These are phyloP conservation scores for Drosophila ananassae DNA, from an alignment of 1,140 invertebrate species.

Conservation along the genomic window DNA sequence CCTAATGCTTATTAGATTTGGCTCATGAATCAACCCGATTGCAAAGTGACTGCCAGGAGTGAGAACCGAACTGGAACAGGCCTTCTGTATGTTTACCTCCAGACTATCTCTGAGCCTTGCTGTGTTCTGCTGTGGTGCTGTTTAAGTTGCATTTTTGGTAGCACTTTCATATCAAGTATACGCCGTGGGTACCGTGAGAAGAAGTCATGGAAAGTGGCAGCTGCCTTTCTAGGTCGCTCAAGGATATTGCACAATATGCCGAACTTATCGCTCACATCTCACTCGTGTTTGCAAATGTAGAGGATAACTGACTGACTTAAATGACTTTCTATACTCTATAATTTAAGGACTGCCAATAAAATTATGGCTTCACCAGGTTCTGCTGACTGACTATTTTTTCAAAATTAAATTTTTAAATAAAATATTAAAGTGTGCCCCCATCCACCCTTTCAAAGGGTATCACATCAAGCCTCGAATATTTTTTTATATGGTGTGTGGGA, in stretches of 20 bases:
- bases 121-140: conserved; percentile 1
- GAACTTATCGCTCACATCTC: conserved; percentile 1
- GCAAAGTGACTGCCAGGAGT: conserved; percentile 42
- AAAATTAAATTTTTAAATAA: too few species aligned
- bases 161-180: conserved; percentile 44
- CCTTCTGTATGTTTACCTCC: conserved; percentile 13
- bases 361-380: too few species aligned
- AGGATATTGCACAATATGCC: conserved; percentile 39
- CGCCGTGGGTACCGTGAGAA: conserved; percentile 33
- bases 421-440: too few species aligned
- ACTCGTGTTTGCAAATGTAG: conserved; percentile 1
- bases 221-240: conserved; percentile 26
- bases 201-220: conserved; percentile 22
- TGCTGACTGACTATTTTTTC: too few species aligned
- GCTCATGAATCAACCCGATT: conserved; percentile 71
- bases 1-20: conserved; percentile 81
- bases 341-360: too few species aligned
- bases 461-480: neutral
- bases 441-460: too few species aligned
- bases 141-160: conserved; percentile 4
- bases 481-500: neutral
- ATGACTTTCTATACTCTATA: too few species aligned
- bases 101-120: conserved; percentile 1
- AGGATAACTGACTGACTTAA: too few species aligned
- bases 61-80: conserved; percentile 24